Evolutionary conservation across 2,888 invertebrate species (phyloP), one percentile per base, ranked within the genome.

Genomic region (Rhimphoctona megacephalus): DNA sequence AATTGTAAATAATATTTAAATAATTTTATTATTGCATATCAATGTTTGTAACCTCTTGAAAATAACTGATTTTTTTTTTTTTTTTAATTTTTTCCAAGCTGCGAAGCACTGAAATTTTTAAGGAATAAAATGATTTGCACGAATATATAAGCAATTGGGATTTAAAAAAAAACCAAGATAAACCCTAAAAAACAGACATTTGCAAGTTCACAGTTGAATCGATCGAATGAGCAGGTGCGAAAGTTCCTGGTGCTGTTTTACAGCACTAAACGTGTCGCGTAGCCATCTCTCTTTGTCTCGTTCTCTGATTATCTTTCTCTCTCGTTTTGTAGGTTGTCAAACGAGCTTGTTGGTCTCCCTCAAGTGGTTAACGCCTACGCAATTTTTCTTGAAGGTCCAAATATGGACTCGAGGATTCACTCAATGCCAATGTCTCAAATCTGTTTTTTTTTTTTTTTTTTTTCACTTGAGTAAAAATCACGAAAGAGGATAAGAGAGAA

Each of bases 311-410:
- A 6, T 52, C 61, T 36, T 25, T 36, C 22, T 49, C 70, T 30
- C 70, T 36, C 54, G 36, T 36, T 36, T 22, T n/a, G 69, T 61
- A 17, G 72, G 30, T 46, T 49, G 57, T 70, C 64, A 36, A 72
- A 81, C 81, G 22, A 39, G 66, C 19, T 54, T 49, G 69, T 52
- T 57, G 74, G 79, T 72, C 81, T 54, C 67, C 33, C 70, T 61
- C 80, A 70, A 46, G 69, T 43, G 57, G 36, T 57, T 30, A 72
- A 70, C 85, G 82, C 85, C 86, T 85, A 86, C 86, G 86, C 83
- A 81, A 81, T 88, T 85, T 77, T 84, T 86, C 80, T 81, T 76
- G 46, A 61, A 85, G 79, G 57, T 72, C 87, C 89, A 83, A 87
- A 83, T 77, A 85, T 84, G 87, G 87, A 33, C 49, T 57, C 80